Percentiles rank a stretch among this genome's conserved stretches.
These are phyloP conservation scores for crab-eating macaque (Macaca fascicularis) DNA, from an alignment of 2,113 vertebrate species.

Conservation along the genomic window T2T-MFA8v1.1 NC_088386.1:85497501-85498000, in stretches of 20 bases:
- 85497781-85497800: constrained; percentile 17
- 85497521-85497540: not conserved
- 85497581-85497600: constrained; percentile 6
- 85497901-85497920: not conserved
- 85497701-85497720: not conserved
- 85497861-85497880: not conserved
- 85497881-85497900: not conserved
- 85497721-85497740: not conserved
- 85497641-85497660: not conserved
- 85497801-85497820: constrained; percentile 8
- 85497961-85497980: not conserved
- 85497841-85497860: not conserved
- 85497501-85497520: not conserved
- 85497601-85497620: not conserved
- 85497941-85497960: not conserved
- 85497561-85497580: not conserved
- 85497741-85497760: constrained; percentile 22
- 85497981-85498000: constrained; percentile 59
- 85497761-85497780: not conserved
- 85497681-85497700: constrained; percentile 11
- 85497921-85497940: not conserved
- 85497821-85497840: constrained; percentile 5
- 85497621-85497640: constrained; percentile 1
- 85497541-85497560: not conserved
- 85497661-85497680: not conserved